Conservation (phyloP, 2,113 vertebrate species). For the Tilapia sparmanii region DNA sequence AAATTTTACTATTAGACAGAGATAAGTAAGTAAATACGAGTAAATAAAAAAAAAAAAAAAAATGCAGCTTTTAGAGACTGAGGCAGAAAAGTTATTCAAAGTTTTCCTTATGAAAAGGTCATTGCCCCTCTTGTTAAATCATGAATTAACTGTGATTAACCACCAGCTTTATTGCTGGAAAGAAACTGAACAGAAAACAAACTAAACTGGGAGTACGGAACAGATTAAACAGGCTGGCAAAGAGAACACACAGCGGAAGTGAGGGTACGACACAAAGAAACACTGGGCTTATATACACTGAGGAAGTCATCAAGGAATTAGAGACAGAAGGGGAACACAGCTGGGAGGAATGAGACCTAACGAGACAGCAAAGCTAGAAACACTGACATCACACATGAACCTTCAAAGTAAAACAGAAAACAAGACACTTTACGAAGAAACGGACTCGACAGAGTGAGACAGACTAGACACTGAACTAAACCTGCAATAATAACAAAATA, state of each 20-base stretch:
- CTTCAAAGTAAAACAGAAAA: neutral
- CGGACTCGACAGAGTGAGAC: neutral
- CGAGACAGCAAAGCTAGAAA: neutral
- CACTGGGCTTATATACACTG: neutral
- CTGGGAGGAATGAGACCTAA: neutral
- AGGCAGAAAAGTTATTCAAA: neutral
- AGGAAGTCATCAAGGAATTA: neutral
- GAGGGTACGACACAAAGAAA: accelerated
- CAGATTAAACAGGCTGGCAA: neutral
- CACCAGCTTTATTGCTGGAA: neutral
- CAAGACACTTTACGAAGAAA: neutral
- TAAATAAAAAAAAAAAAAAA: neutral
- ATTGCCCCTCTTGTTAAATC: neutral
- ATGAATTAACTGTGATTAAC: neutral
- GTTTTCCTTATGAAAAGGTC: neutral
- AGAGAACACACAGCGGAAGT: neutral
- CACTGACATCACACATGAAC: neutral
- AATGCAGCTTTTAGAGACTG: neutral
- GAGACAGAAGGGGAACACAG: accelerated
- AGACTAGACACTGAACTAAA: neutral
- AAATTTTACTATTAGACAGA: neutral
- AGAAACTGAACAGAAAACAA: accelerated
- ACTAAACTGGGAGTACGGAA: accelerated
- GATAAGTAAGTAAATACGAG: neutral
- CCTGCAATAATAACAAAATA: neutral